phyloP scores from a whole-genome alignment of 2,888 invertebrate species.

The Andricus quercusramuli region DNA sequence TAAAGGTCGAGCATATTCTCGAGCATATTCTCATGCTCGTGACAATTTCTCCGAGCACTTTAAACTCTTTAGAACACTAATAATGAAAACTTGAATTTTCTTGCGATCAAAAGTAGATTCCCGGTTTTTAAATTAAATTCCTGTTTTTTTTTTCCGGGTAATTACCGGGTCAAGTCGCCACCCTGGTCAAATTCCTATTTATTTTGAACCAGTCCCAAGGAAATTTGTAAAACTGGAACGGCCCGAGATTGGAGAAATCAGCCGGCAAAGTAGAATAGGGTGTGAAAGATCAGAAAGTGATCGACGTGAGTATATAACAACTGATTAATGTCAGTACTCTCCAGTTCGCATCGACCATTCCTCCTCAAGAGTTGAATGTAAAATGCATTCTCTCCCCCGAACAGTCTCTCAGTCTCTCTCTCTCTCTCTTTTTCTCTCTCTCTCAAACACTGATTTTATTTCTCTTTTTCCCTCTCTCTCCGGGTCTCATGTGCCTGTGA shows the following conservation, averaged over 20 bases:
- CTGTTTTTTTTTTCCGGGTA: too few species aligned
- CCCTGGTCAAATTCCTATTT: not conserved
- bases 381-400: conserved; percentile 39
- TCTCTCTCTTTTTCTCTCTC: conserved; percentile 25
- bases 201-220: not conserved
- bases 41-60: rapidly evolving
- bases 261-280: conserved; percentile 23
- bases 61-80: too few species aligned
- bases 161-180: too few species aligned
- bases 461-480: conserved; percentile 5
- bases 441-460: not conserved
- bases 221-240: not conserved
- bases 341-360: not conserved
- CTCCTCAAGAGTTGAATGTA: not conserved
- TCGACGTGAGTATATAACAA: conserved; percentile 22
- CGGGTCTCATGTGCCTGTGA: conserved; percentile 14
- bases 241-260: conserved; percentile 21
- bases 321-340: conserved; percentile 23
- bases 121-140: too few species aligned
- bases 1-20: too few species aligned
- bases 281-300: conserved; percentile 41
- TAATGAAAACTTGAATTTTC: too few species aligned
- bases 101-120: too few species aligned
- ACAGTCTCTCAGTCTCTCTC: conserved; percentile 45
- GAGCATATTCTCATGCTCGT: too few species aligned